Evolutionary conservation across 2,797 vertebrate genomes (phyloP).

Genomic region (Calcarius lapponicus): DNA sequence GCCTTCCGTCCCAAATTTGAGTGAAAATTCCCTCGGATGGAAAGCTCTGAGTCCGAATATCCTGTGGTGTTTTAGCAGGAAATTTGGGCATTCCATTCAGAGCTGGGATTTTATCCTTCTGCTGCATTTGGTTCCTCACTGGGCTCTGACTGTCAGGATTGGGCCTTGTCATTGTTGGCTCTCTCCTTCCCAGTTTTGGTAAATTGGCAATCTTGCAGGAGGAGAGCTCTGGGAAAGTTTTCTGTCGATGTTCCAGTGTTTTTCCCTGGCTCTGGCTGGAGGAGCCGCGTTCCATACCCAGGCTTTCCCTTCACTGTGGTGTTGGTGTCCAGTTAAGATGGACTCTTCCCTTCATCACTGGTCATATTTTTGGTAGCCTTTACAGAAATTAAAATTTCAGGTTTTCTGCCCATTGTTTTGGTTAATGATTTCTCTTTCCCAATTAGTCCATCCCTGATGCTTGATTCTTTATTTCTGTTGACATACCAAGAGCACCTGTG

Average conservation of each 20-base stretch:
- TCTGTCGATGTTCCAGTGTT: accelerated
- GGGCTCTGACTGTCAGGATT: not conserved
- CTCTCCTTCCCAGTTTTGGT: not conserved
- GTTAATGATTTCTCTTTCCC: not conserved
- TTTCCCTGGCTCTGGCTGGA: not conserved
- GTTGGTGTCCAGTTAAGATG: not conserved
- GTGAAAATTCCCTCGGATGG: not conserved
- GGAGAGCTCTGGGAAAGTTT: not conserved
- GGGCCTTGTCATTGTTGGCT: not conserved
- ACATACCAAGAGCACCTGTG: not conserved
- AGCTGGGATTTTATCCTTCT: not conserved
- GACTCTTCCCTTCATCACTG: not conserved
- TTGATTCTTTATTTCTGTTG: not conserved
- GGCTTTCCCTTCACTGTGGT: not conserved
- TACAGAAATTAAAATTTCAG: not conserved
- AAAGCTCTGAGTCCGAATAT: not conserved
- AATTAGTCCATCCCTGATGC: not conserved
- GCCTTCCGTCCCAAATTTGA: not conserved
- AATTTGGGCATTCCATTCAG: accelerated
- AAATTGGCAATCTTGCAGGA: accelerated
- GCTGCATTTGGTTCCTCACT: not conserved
- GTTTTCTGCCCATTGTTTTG: not conserved
- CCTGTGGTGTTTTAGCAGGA: not conserved
- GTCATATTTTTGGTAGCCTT: not conserved
- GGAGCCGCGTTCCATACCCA: not conserved